Evolutionary conservation across 2,888 invertebrate genomes (phyloP), one percentile per base, ranked within the genome.

Genomic region (Pinctada fucata): DNA sequence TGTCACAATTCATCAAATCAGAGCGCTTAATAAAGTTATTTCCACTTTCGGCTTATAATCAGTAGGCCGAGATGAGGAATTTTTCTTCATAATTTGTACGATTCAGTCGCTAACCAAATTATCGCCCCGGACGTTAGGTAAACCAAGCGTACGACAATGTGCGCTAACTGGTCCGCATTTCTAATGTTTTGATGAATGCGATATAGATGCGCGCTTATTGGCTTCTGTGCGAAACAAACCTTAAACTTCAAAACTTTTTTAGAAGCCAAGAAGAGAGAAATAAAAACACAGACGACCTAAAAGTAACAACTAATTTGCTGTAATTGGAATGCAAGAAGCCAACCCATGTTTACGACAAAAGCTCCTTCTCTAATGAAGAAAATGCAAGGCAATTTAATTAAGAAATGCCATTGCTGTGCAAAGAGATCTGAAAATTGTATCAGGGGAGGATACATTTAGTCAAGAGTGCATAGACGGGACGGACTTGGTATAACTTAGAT

Each of bases 21-120:
- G 58, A 64, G 45, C 73, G 64, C 64, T 73, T 73, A 73, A 73
- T 73, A 73, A 52, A 73, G 73, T 73, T 73, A 73, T 16, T 73
- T 51, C 49, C 64, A 48, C 73, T 73, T 73, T 58, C 64, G 58
- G 51, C 73, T 73, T 51, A 73, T 73, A 73, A 73, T 47, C 58
- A 31, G n/a, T 31, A 64, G 48, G 48, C 48, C 47, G 48, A 77
- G 71, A 77, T 65, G 72, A 49, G 68, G 48, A 77, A 64, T 77
- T 77, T 76, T 77, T 67, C 72, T 77, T 77, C 51, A 72, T 77
- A 77, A 77, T 77, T 77, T 77, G 72, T 77, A 72, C 72, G 71
- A 72, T 77, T 77, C 72, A 68, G 48, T 72, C 47, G 49, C 63
- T 77, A 77, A 77, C 77, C 45, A 13, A 65, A 72, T 77, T 77